phyloP scores from a whole-genome alignment of 2,113 vertebrate species.

The Pedionomus torquatus region DNA sequence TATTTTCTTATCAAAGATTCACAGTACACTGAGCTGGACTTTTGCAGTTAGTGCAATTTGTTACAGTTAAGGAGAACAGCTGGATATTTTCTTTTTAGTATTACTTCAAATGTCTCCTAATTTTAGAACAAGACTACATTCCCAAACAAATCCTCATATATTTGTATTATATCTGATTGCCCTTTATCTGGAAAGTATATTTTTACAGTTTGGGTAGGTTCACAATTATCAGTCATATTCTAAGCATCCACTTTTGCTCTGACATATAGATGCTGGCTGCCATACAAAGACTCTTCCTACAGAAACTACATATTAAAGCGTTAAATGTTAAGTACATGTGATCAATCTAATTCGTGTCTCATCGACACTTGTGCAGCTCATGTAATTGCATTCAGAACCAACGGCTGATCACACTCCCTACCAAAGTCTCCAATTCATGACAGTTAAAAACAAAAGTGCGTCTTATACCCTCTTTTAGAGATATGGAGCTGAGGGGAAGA shows the following conservation, averaged over 20 bases:
- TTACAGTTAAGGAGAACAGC: neutral
- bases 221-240: neutral
- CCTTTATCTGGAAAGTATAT: neutral
- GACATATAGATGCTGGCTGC: neutral
- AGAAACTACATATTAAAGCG: neutral
- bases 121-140: neutral
- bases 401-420: neutral
- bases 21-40: neutral
- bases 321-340: neutral
- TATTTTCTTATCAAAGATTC: neutral
- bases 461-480: neutral
- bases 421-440: neutral
- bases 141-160: neutral
- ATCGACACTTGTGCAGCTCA: neutral
- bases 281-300: neutral
- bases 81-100: neutral
- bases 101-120: neutral
- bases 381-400: neutral
- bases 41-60: neutral
- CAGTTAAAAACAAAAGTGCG: neutral
- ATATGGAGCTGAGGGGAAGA: neutral
- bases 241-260: neutral
- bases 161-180: neutral
- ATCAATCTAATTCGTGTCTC: neutral
- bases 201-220: constrained; percentile 3